Percentiles rank a stretch among this genome's conserved stretches.
phyloP scores from a whole-genome alignment of 2,888 invertebrate species.

The Melieria picta region DNA sequence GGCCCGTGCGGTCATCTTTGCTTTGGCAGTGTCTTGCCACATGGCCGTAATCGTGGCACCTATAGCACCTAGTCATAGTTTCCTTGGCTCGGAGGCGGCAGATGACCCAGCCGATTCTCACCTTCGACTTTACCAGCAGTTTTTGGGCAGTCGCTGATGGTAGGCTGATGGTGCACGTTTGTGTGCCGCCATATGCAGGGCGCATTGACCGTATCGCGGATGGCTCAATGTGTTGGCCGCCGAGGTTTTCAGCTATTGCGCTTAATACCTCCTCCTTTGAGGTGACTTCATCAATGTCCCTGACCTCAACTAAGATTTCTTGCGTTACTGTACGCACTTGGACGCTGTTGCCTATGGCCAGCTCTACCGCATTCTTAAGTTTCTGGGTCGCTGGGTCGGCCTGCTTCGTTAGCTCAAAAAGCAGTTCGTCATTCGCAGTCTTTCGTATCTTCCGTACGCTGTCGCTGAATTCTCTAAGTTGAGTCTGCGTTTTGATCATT shows the following conservation, averaged over 20 bases:
- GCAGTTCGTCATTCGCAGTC: too few species aligned
- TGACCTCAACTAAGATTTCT: neutral
- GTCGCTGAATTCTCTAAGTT: too few species aligned
- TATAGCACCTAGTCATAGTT: neutral
- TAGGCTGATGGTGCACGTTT: neutral
- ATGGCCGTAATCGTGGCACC: neutral
- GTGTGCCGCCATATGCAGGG: neutral
- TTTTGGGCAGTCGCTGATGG: neutral
- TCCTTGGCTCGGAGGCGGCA: neutral
- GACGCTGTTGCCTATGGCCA: neutral
- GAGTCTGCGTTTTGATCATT: too few species aligned
- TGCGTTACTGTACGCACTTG: neutral
- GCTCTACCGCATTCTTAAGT: neutral
- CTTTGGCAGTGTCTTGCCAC: neutral
- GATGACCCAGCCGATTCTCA: neutral
- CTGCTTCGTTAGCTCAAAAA: too few species aligned
- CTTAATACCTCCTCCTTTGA: neutral
- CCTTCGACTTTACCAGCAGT: neutral
- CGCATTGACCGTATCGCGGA: neutral
- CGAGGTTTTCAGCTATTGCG: neutral
- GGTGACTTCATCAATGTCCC: neutral
- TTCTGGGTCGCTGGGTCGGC: too few species aligned
- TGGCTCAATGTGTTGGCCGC: neutral
- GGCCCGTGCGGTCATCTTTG: neutral
- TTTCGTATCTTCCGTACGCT: too few species aligned